These are phyloP conservation scores for Pocillopora grandis DNA, from an alignment of 92 coral and sea anemone species.

Conservation along the genomic window DNA sequence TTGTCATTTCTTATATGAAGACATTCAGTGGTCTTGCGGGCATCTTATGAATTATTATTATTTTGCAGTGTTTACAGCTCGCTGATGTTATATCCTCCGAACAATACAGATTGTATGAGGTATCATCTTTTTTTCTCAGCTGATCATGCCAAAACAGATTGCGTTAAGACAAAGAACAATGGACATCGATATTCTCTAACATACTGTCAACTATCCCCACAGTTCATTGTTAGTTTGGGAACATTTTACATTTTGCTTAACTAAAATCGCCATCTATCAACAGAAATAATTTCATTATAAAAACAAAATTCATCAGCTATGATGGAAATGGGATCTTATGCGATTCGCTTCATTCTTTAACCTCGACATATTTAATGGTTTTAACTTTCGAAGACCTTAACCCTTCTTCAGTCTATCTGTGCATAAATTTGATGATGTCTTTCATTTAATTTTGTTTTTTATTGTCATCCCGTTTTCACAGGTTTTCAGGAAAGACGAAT, in stretches of 20 bases:
- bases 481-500: constrained; percentile 98
- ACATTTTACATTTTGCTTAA: no score
- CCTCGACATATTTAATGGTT: no score
- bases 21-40: background rate
- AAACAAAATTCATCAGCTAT: no score
- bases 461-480: constrained; percentile 4
- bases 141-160: background rate
- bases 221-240: no score
- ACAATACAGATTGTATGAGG: constrained; percentile 87
- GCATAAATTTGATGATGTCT: background rate
- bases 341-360: no score
- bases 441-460: background rate
- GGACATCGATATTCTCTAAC: no score
- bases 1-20: background rate
- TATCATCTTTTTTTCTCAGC: constrained; percentile 9
- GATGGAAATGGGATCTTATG: no score
- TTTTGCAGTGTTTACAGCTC: constrained; percentile 75
- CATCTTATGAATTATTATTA: background rate
- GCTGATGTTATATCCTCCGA: constrained; percentile 90
- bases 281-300: no score
- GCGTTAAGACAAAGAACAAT: no score
- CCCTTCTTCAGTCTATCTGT: background rate
- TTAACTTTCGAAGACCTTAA: no score
- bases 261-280: no score
- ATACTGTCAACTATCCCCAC: no score